Base-by-base conservation (phyloP, 2,113 vertebrate genomes). In the Ancistrus triradiatus region DNA sequence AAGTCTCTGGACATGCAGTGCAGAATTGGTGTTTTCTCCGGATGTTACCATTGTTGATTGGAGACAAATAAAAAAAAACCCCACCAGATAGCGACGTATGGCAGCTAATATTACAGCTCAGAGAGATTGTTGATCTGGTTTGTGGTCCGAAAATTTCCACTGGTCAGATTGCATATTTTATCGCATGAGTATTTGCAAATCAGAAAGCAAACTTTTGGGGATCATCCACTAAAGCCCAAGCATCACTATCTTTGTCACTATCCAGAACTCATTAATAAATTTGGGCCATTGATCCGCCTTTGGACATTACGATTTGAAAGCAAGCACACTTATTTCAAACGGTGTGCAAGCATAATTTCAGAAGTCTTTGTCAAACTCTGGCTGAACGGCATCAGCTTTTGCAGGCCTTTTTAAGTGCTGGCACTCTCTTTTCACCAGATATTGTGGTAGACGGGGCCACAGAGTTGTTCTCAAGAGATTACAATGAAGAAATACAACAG, bases 281-380 rank as follows among this genome's bases (percentile, higher is more conserved):
- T 65, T 59, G 43, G 44, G 9, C 31, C 31, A 9, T 48, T 63
- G 7, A 69, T 74, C 38, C 17, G 28, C 25, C 52, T 71, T 24
- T 71, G 70, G 63, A 75, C 73, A 10, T 11, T 75, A 6, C 14
- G 70, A 27, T 75, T 62, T 19, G 73, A 73, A 17, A 75, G 66
- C 17, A 73, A 73, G 19, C 58, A 74, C 10, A 33, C 31, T 7
- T 33, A 33, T 1, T 33, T 33, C 19, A 74, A 74, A 14, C 52
- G 66, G 57, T 72, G 72, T 70, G 43, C 46, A 8, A 70, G 42
- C 53, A 47, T 9, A 74, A 74, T 40, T 74, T 77, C 8, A 71
- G 65, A 51, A 68, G 74, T 22, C n/a, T 64, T 2, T 76, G 63
- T 19, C 17, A 1, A 28, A 74, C 42, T 24, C 69, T 72, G 59